Percentiles rank a stretch among this genome's conserved stretches.
Conservation (phyloP, 2,797 vertebrate genomes). For the Ambastaia sidthimunki region DNA sequence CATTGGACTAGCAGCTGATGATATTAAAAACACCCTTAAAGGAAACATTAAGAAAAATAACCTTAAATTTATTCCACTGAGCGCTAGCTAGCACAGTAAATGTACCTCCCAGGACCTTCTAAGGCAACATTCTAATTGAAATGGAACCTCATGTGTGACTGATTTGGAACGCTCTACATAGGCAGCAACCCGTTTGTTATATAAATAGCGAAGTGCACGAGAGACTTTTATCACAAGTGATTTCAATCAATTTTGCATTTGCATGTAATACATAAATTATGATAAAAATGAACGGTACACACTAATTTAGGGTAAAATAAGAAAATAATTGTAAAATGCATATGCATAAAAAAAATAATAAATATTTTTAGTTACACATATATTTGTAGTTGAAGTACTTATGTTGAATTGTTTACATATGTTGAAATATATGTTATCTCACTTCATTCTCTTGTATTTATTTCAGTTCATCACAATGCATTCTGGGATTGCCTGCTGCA, state of each 20-base stretch:
- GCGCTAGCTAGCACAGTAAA: not conserved
- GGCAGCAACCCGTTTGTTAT: not conserved
- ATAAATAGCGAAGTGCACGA: slow-evolving; percentile 12
- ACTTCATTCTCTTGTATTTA: not conserved
- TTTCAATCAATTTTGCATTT: not conserved
- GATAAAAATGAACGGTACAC: not conserved
- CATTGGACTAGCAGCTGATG: not conserved
- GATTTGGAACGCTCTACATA: not conserved
- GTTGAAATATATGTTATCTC: not conserved
- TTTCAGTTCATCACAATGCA: not conserved
- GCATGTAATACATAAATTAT: not conserved
- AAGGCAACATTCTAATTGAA: not conserved
- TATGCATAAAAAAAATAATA: too few relatives aligned
- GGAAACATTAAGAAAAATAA: not conserved
- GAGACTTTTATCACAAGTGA: not conserved
- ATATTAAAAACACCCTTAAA: not conserved
- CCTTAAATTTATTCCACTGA: not conserved
- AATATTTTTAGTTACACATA: too few relatives aligned
- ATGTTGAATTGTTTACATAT: too few relatives aligned
- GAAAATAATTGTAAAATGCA: not conserved
- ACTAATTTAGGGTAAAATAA: not conserved
- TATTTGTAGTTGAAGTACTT: too few relatives aligned
- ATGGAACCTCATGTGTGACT: slow-evolving; percentile 8
- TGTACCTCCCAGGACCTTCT: not conserved
- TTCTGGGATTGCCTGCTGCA: not conserved